Conservation (phyloP, 2,797 vertebrate species). For the Scarus forsteni region DNA sequence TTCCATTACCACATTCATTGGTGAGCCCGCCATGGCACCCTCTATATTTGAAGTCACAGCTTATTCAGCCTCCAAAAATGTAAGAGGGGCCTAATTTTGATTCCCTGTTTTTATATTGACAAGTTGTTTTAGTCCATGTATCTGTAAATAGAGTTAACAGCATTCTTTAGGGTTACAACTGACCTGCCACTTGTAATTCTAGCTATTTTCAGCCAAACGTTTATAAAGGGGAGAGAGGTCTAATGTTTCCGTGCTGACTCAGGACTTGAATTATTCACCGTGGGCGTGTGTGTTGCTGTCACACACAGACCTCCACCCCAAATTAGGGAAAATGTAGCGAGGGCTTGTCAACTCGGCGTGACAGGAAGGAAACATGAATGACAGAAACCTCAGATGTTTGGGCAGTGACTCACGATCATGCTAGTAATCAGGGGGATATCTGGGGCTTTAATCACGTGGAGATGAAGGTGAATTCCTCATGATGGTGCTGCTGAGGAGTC, state of each 20-base stretch:
- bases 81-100: constrained; percentile 1
- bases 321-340: constrained; percentile 71
- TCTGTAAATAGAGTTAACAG: constrained; percentile 10
- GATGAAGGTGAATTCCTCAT: constrained; percentile 43
- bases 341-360: constrained; percentile 48
- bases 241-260: constrained; percentile 74
- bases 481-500: constrained; percentile 33
- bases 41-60: neutral
- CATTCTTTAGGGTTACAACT: constrained; percentile 7
- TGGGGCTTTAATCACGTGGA: constrained; percentile 47
- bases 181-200: constrained; percentile 34
- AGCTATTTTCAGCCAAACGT: constrained; percentile 54
- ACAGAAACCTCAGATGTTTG: constrained; percentile 56
- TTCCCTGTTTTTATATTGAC: neutral
- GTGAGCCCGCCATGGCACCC: neutral
- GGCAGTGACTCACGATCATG: constrained; percentile 65
- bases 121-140: neutral
- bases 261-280: constrained; percentile 72
- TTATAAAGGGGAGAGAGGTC: constrained; percentile 60
- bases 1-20: constrained; percentile 17
- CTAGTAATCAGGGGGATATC: constrained; percentile 40
- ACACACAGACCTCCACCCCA: constrained; percentile 68
- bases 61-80: neutral
- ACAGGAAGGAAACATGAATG: constrained; percentile 54
- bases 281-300: constrained; percentile 40